Evolutionary conservation across 2,113 vertebrate species (phyloP), one percentile per base, ranked within the genome.

Genomic region (Pterocles burchelli): DNA sequence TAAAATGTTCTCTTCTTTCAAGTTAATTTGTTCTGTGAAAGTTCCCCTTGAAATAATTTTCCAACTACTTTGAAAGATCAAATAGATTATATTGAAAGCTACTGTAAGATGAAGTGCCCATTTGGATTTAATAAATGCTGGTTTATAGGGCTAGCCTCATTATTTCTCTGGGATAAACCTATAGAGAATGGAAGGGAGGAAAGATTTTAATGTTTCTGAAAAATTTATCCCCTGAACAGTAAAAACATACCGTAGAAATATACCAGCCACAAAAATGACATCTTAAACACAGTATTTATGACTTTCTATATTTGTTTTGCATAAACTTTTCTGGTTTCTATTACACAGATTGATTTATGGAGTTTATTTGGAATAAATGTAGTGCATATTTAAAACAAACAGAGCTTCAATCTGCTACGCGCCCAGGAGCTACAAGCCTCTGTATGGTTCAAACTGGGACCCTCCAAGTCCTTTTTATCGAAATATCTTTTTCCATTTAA

Each of bases 11-110:
- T 95, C 92, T 61, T 88, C 93, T 96, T 96, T 95, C 92, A 91
- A 95, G 81, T 96, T 80, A 93, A 92, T 87, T 96, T 96, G 91
- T 73, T 72, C 81, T 90, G 43, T 67, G 89, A 95, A 97, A 93
- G 94, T 80, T 91, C 34, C 74, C 92, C 82, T 93, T 90, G 65
- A 78, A 90, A 91, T 95, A n/a, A 48, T 82, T 93, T 94, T 89
- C 90, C 83, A 88, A 81, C 52, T 65, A 85, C 93, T 82, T 59
- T 78, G 46, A 84, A 89, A 95, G 96, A 93, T 89, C 95, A 96
- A 80, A 94, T 94, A 89, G 85, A 79, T 90, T 96, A 89, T 94
- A 84, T 86, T 96, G 88, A 95, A 94, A 85, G 94, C 95, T 77
- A 67, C 95, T 51, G 89, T 90, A 85, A 93, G 46, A 88, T 80